These are phyloP conservation scores for Aphrophora alni DNA, from an alignment of 2,888 invertebrate species.

Conservation along the genomic window DNA sequence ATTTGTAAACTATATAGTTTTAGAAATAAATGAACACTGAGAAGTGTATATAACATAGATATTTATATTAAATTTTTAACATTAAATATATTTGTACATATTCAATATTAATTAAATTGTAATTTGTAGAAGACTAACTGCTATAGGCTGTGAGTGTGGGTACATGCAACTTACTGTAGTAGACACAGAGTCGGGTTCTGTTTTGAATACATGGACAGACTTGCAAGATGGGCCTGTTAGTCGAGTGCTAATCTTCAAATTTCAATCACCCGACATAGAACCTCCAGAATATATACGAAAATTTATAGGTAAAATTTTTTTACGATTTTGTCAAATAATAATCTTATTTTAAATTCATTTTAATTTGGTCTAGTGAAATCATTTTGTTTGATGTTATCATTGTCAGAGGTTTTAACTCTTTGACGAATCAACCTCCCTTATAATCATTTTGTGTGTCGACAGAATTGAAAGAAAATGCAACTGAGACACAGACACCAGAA, in stretches of 20 bases:
- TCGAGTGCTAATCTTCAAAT: slow-evolving; percentile 38
- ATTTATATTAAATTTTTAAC: too few species aligned
- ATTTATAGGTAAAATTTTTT: not conserved
- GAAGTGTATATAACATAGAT: too few species aligned
- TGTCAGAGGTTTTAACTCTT: too few species aligned
- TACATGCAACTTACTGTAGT: slow-evolving; percentile 62
- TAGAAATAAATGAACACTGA: too few species aligned
- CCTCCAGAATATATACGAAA: not conserved
- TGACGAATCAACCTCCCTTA: too few species aligned
- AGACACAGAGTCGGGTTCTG: slow-evolving; percentile 58
- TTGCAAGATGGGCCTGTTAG: slow-evolving; percentile 44
- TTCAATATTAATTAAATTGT: not conserved
- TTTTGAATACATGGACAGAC: slow-evolving; percentile 33
- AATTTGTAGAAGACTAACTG: slow-evolving; percentile 63
- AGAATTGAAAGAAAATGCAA: not conserved
- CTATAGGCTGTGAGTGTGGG: slow-evolving; percentile 68
- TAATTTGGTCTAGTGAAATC: too few species aligned
- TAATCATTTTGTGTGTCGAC: too few species aligned
- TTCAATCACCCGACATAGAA: slow-evolving; percentile 22
- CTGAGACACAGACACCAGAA: slow-evolving; percentile 39
- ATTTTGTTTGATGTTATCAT: too few species aligned
- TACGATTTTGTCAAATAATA: not conserved
- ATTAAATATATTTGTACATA: too few species aligned
- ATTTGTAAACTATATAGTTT: too few species aligned
- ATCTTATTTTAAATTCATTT: too few species aligned